Evolutionary conservation across 1,140 invertebrate genomes (phyloP).

Genomic region (Araneus ventricosus): DNA sequence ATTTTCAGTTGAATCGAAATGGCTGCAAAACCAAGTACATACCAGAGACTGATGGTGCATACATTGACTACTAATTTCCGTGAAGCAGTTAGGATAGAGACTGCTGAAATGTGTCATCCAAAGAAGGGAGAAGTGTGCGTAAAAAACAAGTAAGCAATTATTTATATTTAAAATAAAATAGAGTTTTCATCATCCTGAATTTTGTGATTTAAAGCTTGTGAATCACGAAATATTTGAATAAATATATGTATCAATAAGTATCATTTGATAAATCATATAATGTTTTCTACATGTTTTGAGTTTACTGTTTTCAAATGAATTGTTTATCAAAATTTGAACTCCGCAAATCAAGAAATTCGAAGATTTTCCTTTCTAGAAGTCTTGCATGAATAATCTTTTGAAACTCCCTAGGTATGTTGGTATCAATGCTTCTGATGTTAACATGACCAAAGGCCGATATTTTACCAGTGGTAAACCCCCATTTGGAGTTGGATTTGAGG

Average conservation of each 20-base stretch:
- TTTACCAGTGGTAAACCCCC: constrained; percentile 66
- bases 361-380: neutral
- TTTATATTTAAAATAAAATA: neutral
- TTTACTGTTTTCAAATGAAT: neutral
- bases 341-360: neutral
- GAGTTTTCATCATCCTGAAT: neutral
- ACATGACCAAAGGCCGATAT: constrained; percentile 71
- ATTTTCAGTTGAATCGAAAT: neutral
- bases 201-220: neutral
- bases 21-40: constrained; percentile 33
- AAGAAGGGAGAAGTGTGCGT: constrained; percentile 60
- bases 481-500: constrained; percentile 73
- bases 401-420: constrained; percentile 44
- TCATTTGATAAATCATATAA: neutral
- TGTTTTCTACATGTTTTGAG: neutral
- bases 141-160: constrained; percentile 66
- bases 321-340: neutral
- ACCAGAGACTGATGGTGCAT: constrained; percentile 24
- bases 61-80: constrained; percentile 56
- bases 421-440: constrained; percentile 70
- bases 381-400: neutral
- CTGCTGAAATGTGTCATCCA: constrained; percentile 52
- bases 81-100: constrained; percentile 58
- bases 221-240: neutral
- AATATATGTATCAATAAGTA: neutral